Evolutionary conservation across 2,797 vertebrate species (phyloP).

Genomic region (Sebastes reedi): DNA sequence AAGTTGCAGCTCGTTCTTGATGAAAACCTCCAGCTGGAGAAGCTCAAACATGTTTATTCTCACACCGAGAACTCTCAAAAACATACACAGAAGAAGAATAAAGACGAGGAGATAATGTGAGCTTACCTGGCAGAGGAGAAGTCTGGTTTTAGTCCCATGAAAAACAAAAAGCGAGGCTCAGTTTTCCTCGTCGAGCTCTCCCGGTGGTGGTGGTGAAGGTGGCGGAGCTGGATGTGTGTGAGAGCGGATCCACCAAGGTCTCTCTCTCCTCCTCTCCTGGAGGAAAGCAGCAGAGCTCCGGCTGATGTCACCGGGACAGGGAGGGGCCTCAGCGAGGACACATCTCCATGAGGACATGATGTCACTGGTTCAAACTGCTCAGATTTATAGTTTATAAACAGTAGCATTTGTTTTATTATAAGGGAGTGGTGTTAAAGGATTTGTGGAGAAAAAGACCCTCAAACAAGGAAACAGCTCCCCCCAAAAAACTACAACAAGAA

Average conservation of each 20-base stretch:
- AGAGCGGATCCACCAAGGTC: constrained; percentile 5
- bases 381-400: neutral
- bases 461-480: no score
- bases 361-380: constrained; percentile 22
- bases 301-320: constrained; percentile 69
- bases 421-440: no score
- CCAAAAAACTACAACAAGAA: no score
- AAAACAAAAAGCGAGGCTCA: neutral
- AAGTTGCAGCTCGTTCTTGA: no score
- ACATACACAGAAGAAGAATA: no score
- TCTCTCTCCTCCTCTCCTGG: constrained; percentile 4
- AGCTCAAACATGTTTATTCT: no score
- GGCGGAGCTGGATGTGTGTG: constrained; percentile 8
- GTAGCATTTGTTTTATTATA: neutral
- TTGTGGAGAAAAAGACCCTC: neutral
- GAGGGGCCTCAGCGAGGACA: constrained; percentile 48
- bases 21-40: no score
- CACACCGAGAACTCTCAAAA: no score
- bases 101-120: no score
- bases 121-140: no score
- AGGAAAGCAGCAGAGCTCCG: constrained; percentile 45
- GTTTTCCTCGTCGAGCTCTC: constrained; percentile 15
- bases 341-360: constrained; percentile 34
- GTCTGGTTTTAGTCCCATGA: constrained; percentile 4
- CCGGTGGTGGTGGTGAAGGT: neutral